Base-by-base conservation (phyloP, 2,113 vertebrate species). In the Catharus bicknelli region DNA sequence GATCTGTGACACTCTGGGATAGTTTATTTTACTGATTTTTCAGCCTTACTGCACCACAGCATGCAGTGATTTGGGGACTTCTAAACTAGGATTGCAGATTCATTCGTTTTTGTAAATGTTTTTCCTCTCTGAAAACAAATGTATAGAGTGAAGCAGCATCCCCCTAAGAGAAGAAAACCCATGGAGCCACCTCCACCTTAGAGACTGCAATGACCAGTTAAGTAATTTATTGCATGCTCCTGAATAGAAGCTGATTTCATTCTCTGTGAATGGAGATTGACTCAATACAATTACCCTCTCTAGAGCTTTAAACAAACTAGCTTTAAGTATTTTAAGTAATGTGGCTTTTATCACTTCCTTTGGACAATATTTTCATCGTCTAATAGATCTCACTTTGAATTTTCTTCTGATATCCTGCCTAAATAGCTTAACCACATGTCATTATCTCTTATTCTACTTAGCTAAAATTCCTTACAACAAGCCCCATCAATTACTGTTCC, bases 331-430 rank as follows among this genome's bases (percentile, higher is more conserved):
- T 95, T 89, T 84, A 93, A 96, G 42, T 85, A 70, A 79, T 89
- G 83, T 85, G 84, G 95, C 58, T 93, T 95, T 93, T 94, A 79
- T 96, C 70, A 48, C 62, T 96, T 95, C 89, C 84, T 92, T 96
- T 80, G 58, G 84, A 96, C 91, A 93, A 82, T 95, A 89, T 95
- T 96, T 94, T 96, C 80, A 69, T 93, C 93, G 83, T 95, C 84
- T 80, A 76, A 85, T 78, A 93, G 81, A 79, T 69, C 67, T 93
- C 53, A 69, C 54, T 61, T 51, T 89, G 86, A 92, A 92, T 87
- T 95, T 93, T 90, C 66, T 87, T 93, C 78, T 93, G 84, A 89
- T 93, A 91, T 66, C 43, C 54, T 87, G 74, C 81, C 62, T 92
- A 80, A 93, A 91, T 92, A 93, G 58, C 89, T 93, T 94, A 89